Evolutionary conservation across 2,797 vertebrate genomes (phyloP).

Genomic region (Bradypus variegatus): DNA sequence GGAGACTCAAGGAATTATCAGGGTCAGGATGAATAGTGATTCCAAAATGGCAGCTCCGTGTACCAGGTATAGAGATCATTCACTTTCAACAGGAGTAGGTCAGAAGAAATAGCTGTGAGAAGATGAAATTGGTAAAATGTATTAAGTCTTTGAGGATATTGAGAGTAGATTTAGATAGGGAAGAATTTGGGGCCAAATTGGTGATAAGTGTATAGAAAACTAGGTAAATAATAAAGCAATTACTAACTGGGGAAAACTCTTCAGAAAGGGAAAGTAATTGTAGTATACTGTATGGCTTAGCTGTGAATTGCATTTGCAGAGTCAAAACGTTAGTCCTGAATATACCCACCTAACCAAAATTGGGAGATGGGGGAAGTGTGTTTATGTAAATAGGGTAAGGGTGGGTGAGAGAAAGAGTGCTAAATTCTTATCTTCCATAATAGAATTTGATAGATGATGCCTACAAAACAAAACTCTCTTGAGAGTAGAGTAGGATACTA

Average conservation of each 20-base stretch:
- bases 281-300: background rate
- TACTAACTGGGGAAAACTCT: background rate
- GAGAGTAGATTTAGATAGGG: background rate
- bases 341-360: background rate
- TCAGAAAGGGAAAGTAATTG: constrained; percentile 8
- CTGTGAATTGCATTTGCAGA: constrained; percentile 4
- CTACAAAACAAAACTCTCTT: background rate
- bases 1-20: background rate
- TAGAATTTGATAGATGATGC: background rate
- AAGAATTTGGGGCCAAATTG: background rate
- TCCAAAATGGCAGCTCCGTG: background rate
- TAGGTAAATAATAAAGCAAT: background rate
- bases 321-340: background rate
- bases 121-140: background rate
- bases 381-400: background rate
- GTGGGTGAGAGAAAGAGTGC: background rate
- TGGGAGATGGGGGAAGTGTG: background rate
- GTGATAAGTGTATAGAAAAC: constrained; percentile 16
- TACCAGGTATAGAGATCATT: background rate
- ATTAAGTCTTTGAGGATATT: background rate
- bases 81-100: background rate
- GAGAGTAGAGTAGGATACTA: background rate
- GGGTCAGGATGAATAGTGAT: background rate
- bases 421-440: background rate
- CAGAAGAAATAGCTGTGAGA: background rate